Conservation (phyloP, 2,113 vertebrate species). For the Verasper variegatus region DNA sequence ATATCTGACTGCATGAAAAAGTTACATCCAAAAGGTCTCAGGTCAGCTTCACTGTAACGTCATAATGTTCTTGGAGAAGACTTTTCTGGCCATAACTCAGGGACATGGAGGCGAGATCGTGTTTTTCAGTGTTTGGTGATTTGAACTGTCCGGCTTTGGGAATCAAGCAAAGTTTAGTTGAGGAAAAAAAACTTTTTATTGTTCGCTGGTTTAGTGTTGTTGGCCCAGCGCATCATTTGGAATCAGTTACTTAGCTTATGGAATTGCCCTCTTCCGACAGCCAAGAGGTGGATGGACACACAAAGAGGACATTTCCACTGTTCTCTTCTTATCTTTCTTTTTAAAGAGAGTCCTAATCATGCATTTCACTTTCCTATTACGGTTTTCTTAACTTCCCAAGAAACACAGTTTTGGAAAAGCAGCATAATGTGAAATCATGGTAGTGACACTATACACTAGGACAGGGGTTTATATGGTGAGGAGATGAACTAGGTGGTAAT, state of each 20-base stretch:
- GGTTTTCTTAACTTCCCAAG: too few species aligned
- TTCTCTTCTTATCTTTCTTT: constrained; percentile 20
- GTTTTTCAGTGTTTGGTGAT: too few species aligned
- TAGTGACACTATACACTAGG: not conserved
- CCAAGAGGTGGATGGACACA: constrained; percentile 33
- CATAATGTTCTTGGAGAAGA: too few species aligned
- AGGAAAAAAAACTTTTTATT: constrained; percentile 38
- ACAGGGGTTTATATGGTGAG: not conserved
- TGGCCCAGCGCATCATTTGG: constrained; percentile 32
- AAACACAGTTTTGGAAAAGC: too few species aligned
- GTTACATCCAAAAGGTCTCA: too few species aligned
- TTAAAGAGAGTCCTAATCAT: constrained; percentile 38
- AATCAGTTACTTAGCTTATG: constrained; percentile 50
- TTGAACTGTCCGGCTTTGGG: not conserved
- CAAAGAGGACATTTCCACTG: too few species aligned
- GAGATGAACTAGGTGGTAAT: too few species aligned
- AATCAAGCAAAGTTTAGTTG: not conserved
- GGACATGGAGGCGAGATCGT: too few species aligned
- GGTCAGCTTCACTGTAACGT: too few species aligned
- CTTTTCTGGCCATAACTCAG: too few species aligned
- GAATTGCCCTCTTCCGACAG: constrained; percentile 39
- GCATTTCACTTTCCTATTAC: not conserved
- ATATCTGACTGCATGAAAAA: too few species aligned
- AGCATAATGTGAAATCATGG: too few species aligned
- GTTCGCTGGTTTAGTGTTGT: constrained; percentile 43